Base-by-base conservation (phyloP, 2,113 vertebrate species). In the Oriolus oriolus region DNA sequence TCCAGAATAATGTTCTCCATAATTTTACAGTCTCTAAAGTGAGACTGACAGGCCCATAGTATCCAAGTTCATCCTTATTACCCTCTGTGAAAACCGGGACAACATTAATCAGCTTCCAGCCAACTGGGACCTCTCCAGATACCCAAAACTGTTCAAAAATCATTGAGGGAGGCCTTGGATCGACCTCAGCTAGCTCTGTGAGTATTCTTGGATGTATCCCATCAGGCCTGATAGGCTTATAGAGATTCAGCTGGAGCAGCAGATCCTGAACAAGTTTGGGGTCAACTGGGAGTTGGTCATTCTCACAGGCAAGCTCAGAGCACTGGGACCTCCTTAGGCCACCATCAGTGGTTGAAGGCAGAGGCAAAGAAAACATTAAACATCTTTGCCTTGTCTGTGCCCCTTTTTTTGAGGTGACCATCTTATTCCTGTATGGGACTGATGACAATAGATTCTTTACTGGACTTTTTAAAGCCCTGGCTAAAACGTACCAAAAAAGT, bases 261-360 rank as follows among this genome's bases (percentile, higher is more conserved):
- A 53, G 53, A 53, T 60, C 61, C 54, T 44, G 11, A 5, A 21
- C 28, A 66, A 39, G 13, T 24, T 68, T n/a, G 21, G 16, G 33
- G 37, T 52, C 0, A 0, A 16, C 4, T 20, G 37, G 16, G 28
- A 65, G 8, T 21, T 5, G 1, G 17, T 45, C 27, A 21, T 75
- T 39, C n/a, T 68, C 20, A n/a, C 1, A 39, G 24, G 14, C 16
- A 35, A 75, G 21, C 39, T 60, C 47, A 47, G 13, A 61, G 13
- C 24, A 11, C 53, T 31, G 30, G 13, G 7, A 47, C 20, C 16
- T 30, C 7, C 17, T 47, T 13, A 31, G 47, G 8, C 53, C 21
- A 31, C 35, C 20, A n/a, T 5, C 2, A 4, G 13, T 30, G 13
- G 13, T 18, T 53, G n/a, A 68, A 60, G 14, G 35, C 5, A 75